Evolutionary conservation across 1,140 invertebrate species (phyloP).

Genomic region (Drosophila repletoides): DNA sequence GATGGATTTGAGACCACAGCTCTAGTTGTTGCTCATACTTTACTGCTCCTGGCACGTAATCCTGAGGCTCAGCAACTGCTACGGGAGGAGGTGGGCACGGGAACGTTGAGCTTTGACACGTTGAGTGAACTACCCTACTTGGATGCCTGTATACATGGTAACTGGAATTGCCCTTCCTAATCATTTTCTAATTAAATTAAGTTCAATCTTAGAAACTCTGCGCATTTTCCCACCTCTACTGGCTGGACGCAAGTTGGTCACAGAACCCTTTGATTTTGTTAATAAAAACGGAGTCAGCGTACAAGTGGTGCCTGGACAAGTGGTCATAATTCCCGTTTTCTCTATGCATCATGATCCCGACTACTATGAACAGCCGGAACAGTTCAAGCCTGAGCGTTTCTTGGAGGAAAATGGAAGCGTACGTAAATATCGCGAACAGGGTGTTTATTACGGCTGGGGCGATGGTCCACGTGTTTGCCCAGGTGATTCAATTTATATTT

Average conservation of each 20-base stretch:
- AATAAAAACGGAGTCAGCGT: slow-evolving; percentile 51
- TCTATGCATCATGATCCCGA: slow-evolving; percentile 85
- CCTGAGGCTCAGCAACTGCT: slow-evolving; percentile 25
- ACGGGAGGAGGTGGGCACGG: slow-evolving; percentile 59
- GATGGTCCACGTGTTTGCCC: slow-evolving; percentile 86
- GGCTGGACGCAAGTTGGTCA: slow-evolving; percentile 39
- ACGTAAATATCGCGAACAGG: slow-evolving; percentile 76
- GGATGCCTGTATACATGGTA: slow-evolving; percentile 58
- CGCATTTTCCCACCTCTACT: slow-evolving; percentile 48
- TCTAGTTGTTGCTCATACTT: slow-evolving; percentile 34
- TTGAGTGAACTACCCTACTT: slow-evolving; percentile 47
- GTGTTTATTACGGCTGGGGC: slow-evolving; percentile 84
- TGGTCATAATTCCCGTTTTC: slow-evolving; percentile 83
- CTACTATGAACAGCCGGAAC: slow-evolving; percentile 86
- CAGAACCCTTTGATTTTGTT: slow-evolving; percentile 33
- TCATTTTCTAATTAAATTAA: too few relatives aligned
- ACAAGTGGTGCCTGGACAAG: slow-evolving; percentile 81
- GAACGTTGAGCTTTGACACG: slow-evolving; percentile 39
- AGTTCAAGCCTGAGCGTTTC: slow-evolving; percentile 87
- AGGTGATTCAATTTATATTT: slow-evolving; percentile 64
- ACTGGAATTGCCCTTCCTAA: neutral
- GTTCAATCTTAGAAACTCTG: slow-evolving; percentile 48
- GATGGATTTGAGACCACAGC: slow-evolving; percentile 68
- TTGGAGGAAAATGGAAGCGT: slow-evolving; percentile 65
- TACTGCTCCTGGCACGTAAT: slow-evolving; percentile 43